Conservation (phyloP, 2,888 invertebrate species). For the Aproaerema taeniolella region DNA sequence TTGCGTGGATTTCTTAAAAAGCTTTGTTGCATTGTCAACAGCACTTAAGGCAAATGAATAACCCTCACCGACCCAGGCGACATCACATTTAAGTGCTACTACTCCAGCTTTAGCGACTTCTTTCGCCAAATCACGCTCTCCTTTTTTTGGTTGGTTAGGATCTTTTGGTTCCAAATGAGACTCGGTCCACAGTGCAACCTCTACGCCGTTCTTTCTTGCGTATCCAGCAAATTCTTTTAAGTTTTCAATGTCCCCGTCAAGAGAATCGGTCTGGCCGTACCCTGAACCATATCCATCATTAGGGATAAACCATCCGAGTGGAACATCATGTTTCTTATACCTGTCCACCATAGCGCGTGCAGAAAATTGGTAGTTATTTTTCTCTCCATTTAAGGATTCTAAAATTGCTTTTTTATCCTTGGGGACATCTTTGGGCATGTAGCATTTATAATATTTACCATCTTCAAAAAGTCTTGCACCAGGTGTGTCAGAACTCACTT, state of each 20-base stretch:
- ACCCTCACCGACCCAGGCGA: constrained; percentile 63
- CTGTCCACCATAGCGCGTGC: constrained; percentile 67
- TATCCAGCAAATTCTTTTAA: constrained; percentile 52
- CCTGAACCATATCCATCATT: constrained; percentile 69
- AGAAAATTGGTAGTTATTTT: constrained; percentile 65
- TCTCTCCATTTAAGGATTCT: constrained; percentile 66
- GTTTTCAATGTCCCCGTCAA: constrained; percentile 61
- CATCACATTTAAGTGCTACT: constrained; percentile 64
- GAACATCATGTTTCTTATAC: constrained; percentile 57
- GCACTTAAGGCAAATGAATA: constrained; percentile 63
- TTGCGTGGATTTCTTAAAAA: constrained; percentile 41
- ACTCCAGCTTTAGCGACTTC: constrained; percentile 55
- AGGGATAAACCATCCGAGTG: constrained; percentile 65
- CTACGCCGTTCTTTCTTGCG: constrained; percentile 48
- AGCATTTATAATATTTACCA: constrained; percentile 57
- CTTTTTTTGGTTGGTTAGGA: constrained; percentile 57
- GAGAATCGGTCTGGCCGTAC: constrained; percentile 60
- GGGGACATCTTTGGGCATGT: constrained; percentile 50
- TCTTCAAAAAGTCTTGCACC: constrained; percentile 60
- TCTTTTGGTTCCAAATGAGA: constrained; percentile 54
- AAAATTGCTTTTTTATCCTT: constrained; percentile 48
- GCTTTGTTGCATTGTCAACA: constrained; percentile 49
- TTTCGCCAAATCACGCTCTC: constrained; percentile 57
- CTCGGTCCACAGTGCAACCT: constrained; percentile 66
- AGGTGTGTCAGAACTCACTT: constrained; percentile 35